Conservation (phyloP, 2,113 vertebrate species). For the Melospiza melodia region DNA sequence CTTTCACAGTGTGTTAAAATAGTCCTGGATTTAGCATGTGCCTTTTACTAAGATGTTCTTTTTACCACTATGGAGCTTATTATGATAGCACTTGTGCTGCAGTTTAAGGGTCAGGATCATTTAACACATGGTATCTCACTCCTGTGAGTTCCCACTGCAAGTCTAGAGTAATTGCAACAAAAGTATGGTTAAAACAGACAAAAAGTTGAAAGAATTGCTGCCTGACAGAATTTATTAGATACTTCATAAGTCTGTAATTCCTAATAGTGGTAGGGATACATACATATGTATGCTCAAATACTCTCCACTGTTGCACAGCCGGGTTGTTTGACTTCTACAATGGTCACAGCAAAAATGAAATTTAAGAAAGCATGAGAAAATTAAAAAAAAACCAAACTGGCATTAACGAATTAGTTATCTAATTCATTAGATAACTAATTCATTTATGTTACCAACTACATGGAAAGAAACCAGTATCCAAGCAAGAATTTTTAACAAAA, state of each 20-base stretch:
- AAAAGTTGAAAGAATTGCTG: neutral
- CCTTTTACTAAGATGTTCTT: neutral
- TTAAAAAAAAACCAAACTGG: accelerated
- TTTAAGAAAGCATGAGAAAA: neutral
- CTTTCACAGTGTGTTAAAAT: neutral
- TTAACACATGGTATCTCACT: neutral
- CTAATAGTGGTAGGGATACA: neutral
- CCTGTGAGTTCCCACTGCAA: neutral
- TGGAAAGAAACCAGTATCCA: neutral
- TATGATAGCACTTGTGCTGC: neutral
- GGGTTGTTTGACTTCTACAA: neutral
- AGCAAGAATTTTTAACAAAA: neutral
- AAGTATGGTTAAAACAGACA: neutral
- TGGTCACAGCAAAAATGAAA: neutral
- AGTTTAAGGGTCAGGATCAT: neutral
- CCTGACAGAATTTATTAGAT: neutral
- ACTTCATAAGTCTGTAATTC: neutral
- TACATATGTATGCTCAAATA: neutral
- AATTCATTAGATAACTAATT: no score
- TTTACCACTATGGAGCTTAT: neutral
- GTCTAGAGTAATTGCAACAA: neutral
- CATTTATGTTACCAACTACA: neutral
- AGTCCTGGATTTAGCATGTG: neutral
- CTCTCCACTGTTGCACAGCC: neutral
- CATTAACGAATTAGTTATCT: neutral